A percentile compares a stretch with the other conserved stretches of the same genome.
phyloP scores from a whole-genome alignment of 2,113 vertebrate species.

The Macquaria ambigua region DNA sequence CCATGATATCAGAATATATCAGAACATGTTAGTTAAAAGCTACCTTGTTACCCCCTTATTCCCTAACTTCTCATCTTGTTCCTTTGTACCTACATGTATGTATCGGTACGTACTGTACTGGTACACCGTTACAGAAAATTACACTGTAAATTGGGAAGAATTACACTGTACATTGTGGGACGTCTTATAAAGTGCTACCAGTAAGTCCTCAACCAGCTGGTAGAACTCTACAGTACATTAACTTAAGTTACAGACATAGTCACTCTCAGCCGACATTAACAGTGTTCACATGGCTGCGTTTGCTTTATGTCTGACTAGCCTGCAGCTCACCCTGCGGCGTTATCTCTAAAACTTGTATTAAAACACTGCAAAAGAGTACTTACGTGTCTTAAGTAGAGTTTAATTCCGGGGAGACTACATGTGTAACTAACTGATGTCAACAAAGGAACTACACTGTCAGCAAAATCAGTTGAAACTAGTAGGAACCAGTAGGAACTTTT shows the following conservation, averaged over 20 bases:
- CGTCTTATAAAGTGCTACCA: too few species aligned
- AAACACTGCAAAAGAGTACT: too few species aligned
- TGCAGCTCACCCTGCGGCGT: background rate
- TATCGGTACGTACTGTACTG: too few species aligned
- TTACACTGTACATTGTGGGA: too few species aligned
- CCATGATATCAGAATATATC: too few species aligned
- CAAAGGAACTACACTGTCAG: background rate
- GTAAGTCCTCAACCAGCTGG: background rate
- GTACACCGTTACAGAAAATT: too few species aligned
- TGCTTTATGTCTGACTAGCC: background rate
- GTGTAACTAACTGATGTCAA: background rate
- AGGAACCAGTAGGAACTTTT: background rate
- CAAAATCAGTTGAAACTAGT: background rate
- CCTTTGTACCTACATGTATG: too few species aligned
- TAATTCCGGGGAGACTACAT: background rate
- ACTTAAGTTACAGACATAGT: background rate
- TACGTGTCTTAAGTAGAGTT: background rate
- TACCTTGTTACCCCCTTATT: too few species aligned
- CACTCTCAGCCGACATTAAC: background rate
- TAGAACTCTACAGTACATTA: background rate
- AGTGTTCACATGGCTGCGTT: background rate
- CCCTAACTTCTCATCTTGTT: too few species aligned
- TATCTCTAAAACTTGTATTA: background rate
- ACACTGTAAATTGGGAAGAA: too few species aligned
- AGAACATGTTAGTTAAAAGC: too few species aligned